phyloP scores from a whole-genome alignment of 2,888 invertebrate genomes.

The Heteromyza rotundicornis region DNA sequence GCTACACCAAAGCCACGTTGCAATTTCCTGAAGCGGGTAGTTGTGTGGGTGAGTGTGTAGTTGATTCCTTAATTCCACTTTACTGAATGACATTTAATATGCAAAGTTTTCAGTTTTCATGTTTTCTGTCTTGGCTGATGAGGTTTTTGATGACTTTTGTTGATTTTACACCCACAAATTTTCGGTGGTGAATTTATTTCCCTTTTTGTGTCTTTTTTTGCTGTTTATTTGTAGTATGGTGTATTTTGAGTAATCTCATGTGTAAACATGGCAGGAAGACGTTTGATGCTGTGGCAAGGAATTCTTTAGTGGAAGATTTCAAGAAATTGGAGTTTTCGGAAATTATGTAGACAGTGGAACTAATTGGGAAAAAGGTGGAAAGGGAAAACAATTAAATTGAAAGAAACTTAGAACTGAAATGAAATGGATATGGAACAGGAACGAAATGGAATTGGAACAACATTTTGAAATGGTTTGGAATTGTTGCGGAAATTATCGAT shows the following conservation, averaged over 20 bases:
- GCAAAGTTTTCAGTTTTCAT: conserved; percentile 49
- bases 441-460: too few species aligned
- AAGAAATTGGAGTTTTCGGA: too few species aligned
- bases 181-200: not conserved
- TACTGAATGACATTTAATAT: conserved; percentile 58
- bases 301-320: too few species aligned
- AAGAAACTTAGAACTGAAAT: too few species aligned
- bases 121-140: conserved; percentile 13
- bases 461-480: too few species aligned
- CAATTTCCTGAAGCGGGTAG: not conserved
- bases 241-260: conserved; percentile 5
- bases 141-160: conserved; percentile 52
- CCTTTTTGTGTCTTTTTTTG: not conserved
- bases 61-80: conserved; percentile 50
- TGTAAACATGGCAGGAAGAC: not conserved
- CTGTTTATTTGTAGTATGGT: not conserved
- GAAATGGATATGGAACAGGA: too few species aligned
- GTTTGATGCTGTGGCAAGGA: too few species aligned
- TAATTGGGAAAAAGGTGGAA: too few species aligned
- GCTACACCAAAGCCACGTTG: not conserved
- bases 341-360: too few species aligned
- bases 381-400: too few species aligned
- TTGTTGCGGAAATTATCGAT: too few species aligned
- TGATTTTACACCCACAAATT: conserved; percentile 47
- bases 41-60: conserved; percentile 10